A percentile compares a stretch with the other conserved stretches of the same genome.
Conservation (phyloP, 2,113 vertebrate genomes). For the Pithys albifrons region DNA sequence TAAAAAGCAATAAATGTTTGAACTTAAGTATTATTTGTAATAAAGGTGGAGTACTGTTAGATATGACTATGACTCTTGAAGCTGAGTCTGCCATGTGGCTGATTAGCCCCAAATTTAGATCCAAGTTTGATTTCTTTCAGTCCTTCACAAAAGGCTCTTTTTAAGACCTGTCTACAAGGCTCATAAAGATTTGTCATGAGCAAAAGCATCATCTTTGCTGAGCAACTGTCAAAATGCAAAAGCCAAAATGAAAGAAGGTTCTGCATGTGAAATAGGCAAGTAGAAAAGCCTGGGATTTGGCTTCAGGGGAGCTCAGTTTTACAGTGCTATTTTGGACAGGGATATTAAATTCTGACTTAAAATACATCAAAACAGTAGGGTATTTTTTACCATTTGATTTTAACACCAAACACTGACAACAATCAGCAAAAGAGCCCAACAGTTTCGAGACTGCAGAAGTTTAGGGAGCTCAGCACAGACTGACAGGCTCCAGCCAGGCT, state of each 20-base stretch:
- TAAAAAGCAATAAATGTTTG: background rate
- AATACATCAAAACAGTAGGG: background rate
- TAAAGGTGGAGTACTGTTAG: background rate
- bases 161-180: background rate
- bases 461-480: conserved; percentile 15
- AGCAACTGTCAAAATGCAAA: conserved; percentile 39
- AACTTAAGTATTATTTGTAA: background rate
- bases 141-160: background rate
- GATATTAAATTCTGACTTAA: background rate
- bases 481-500: conserved; percentile 39
- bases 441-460: background rate
- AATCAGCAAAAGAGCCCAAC: conserved; percentile 36
- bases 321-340: conserved; percentile 4
- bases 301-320: background rate
- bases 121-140: background rate
- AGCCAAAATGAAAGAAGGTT: conserved; percentile 3
- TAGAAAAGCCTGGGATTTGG: background rate
- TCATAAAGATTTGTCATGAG: background rate
- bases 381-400: background rate
- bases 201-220: conserved; percentile 24
- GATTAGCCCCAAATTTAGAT: background rate
- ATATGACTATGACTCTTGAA: background rate
- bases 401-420: background rate
- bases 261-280: background rate
- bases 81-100: background rate